These are phyloP conservation scores for Hylomyscus alleni DNA, from an alignment of 2,797 vertebrate genomes.

Conservation along the genomic window DNA sequence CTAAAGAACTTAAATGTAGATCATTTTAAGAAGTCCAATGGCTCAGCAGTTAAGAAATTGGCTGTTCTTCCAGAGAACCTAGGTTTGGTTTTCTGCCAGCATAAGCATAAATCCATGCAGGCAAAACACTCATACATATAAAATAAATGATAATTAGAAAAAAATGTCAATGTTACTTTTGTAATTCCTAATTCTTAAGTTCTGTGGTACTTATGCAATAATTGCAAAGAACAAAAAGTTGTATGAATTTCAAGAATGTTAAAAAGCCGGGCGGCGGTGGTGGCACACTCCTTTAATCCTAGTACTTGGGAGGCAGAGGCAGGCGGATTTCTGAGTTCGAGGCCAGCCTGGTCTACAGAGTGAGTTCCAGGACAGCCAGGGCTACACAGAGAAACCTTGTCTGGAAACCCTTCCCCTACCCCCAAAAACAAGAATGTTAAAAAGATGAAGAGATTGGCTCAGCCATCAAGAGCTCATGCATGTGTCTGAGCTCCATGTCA, in stretches of 20 bases:
- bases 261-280: too few relatives aligned
- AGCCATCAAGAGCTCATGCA: neutral
- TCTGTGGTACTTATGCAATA: neutral
- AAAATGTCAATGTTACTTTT: conserved; percentile 13
- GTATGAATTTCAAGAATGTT: conserved; percentile 17
- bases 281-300: too few relatives aligned
- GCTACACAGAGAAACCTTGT: too few relatives aligned
- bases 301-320: too few relatives aligned
- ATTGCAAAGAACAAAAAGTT: neutral
- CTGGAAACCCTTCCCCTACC: too few relatives aligned
- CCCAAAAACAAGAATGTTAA: conserved; percentile 12
- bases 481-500: neutral
- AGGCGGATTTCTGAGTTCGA: too few relatives aligned
- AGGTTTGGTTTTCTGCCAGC: neutral
- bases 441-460: neutral
- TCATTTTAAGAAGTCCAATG: conserved; percentile 14
- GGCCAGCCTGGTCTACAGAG: too few relatives aligned
- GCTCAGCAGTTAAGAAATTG: neutral
- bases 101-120: neutral
- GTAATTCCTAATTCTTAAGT: conserved; percentile 25
- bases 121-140: neutral
- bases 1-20: neutral
- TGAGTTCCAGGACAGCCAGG: too few relatives aligned
- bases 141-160: neutral
- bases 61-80: neutral